Evolutionary conservation across 2,113 vertebrate species (phyloP), one percentile per base, ranked within the genome.

Genomic region (Hippopotamus amphibius): DNA sequence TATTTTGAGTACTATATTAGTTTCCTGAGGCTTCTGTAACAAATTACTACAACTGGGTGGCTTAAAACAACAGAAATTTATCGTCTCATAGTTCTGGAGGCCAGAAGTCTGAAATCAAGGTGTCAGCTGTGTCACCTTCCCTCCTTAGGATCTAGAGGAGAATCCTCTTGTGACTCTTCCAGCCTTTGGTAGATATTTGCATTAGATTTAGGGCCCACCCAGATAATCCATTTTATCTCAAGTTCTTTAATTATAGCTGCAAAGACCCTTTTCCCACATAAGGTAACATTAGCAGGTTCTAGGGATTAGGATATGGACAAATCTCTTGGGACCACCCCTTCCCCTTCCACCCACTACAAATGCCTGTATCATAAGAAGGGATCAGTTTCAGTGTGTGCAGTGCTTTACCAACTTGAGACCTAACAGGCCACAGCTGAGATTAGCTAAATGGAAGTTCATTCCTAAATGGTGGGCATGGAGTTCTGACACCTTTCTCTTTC

Each of bases 401-500:
- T 21, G 15, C 71, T 74, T 80, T 19, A 16, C n/a, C 53, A 61
- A 7, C 28, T 17, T 43, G 48, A 90, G 30, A 53, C 17, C 13
- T 37, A 26, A 68, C 2, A 28, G 74, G 68, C 8, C 30, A 43
- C 15, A 33, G 53, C 46, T 48, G 65, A 53, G 24, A 30, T 46
- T 59, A 74, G 63, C 50, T 33, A 61, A 81, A 33, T 19, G 71
- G 26, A 74, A 85, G 66, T 21, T 93, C 66, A 43, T 88, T 77
- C 83, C 59, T 33, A 77, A 59, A 88, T 9, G 22, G 80, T 82
- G 86, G 85, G 15, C 68, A 53, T 74, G 15, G 69, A 87, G 19
- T 77, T 87, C 84, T 81, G 83, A 90, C 21, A 72, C 77, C 76
- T 61, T 88, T 69, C 63, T 61, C 24, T 86, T 91, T 61, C 72